These are phyloP conservation scores for Rhagoletis zephyria DNA, from an alignment of 1,140 invertebrate genomes.

Conservation along the genomic window DNA sequence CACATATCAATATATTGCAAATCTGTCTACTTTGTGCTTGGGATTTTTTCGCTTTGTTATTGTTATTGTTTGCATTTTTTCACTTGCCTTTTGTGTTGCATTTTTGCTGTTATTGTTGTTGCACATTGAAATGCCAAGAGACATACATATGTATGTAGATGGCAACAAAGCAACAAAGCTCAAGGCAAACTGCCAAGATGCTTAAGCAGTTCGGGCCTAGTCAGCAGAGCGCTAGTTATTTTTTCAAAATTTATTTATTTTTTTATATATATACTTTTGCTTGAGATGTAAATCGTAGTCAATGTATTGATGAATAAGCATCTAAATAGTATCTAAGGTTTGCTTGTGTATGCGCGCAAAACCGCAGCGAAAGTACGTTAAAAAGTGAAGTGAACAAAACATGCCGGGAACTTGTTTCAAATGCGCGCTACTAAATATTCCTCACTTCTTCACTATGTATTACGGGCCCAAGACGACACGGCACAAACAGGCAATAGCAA, in stretches of 20 bases:
- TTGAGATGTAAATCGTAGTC: not conserved
- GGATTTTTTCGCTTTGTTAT: not conserved
- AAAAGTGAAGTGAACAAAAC: slow-evolving; percentile 46
- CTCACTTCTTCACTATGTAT: not conserved
- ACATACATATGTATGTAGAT: slow-evolving; percentile 9
- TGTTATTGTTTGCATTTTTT: not conserved
- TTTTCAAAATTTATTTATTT: not conserved
- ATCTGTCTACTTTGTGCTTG: not conserved
- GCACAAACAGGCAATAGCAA: slow-evolving; percentile 2
- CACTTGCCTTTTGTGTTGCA: too few relatives aligned
- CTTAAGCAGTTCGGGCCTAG: slow-evolving; percentile 34
- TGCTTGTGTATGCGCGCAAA: not conserved
- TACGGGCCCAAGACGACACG: not conserved
- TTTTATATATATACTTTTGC: not conserved
- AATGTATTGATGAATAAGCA: not conserved
- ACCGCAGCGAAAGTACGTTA: slow-evolving; percentile 37
- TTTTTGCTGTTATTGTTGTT: not conserved
- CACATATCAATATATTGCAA: not conserved
- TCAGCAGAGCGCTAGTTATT: not conserved
- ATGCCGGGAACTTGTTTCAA: slow-evolving; percentile 36
- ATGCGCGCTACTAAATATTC: not conserved
- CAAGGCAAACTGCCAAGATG: slow-evolving; percentile 52
- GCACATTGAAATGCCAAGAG: slow-evolving; percentile 31
- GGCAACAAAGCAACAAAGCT: slow-evolving; percentile 47
- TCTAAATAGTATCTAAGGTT: not conserved